Conservation (phyloP, 2,888 invertebrate genomes). For the Chrysomela aeneicollis region DNA sequence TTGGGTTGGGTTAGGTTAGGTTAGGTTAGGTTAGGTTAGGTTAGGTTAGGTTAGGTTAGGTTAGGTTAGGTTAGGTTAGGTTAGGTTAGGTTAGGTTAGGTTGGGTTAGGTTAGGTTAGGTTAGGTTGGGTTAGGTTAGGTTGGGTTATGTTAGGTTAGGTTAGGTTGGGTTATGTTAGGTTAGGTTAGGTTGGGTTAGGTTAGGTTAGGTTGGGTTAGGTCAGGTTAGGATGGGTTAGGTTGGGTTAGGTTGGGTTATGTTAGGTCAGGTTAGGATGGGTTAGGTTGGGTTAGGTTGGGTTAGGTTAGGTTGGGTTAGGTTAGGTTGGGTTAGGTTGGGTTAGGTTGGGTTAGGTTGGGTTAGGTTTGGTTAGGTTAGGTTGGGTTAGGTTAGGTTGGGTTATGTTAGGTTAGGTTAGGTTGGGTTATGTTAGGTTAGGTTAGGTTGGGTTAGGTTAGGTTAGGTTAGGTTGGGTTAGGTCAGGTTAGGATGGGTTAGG, state of each 20-base stretch:
- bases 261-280: no score
- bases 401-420: no score
- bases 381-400: no score
- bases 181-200: no score
- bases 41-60: not conserved
- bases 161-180: no score
- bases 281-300: not conserved
- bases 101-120: not conserved
- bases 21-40: not conserved
- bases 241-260: no score
- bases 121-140: no score
- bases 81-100: not conserved
- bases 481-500: no score
- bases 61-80: not conserved
- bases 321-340: not conserved
- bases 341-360: not conserved
- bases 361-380: not conserved
- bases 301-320: not conserved
- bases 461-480: not conserved
- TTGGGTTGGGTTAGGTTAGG: not conserved
- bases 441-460: not conserved
- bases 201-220: no score
- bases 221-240: no score
- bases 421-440: no score
- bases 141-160: no score